Conservation (phyloP, 2,888 invertebrate species). For the Oeneis ivallda region DNA sequence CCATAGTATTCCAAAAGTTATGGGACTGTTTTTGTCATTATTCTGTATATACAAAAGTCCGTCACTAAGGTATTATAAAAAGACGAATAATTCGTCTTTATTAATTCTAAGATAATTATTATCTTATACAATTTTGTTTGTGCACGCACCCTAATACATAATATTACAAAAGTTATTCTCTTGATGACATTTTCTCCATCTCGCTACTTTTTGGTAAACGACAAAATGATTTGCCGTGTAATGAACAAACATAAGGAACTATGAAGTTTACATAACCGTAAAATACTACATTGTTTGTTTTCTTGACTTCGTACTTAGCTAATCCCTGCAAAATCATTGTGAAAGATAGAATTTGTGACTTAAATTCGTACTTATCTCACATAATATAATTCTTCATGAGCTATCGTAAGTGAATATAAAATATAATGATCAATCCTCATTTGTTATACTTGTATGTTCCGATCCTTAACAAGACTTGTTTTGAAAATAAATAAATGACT, state of each 20-base stretch:
- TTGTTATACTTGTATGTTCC: too few species aligned
- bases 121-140: background rate
- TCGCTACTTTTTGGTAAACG: slow-evolving; percentile 42
- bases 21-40: too few species aligned
- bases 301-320: background rate
- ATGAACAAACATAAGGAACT: slow-evolving; percentile 48
- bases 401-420: slow-evolving; percentile 5
- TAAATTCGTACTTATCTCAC: background rate
- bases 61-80: too few species aligned
- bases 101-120: too few species aligned
- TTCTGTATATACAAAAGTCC: too few species aligned
- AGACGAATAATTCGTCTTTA: too few species aligned
- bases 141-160: slow-evolving; percentile 16
- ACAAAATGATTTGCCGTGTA: slow-evolving; percentile 50
- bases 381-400: background rate
- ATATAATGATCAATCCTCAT: too few species aligned
- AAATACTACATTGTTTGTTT: slow-evolving; percentile 11
- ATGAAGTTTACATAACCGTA: slow-evolving; percentile 41
- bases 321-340: background rate
- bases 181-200: slow-evolving; percentile 45
- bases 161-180: slow-evolving; percentile 31
- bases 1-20: too few species aligned
- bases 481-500: background rate
- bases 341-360: background rate
- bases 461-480: background rate